Evolutionary conservation across 1,140 invertebrate genomes (phyloP).

Genomic region (Procambarus clarkii): DNA sequence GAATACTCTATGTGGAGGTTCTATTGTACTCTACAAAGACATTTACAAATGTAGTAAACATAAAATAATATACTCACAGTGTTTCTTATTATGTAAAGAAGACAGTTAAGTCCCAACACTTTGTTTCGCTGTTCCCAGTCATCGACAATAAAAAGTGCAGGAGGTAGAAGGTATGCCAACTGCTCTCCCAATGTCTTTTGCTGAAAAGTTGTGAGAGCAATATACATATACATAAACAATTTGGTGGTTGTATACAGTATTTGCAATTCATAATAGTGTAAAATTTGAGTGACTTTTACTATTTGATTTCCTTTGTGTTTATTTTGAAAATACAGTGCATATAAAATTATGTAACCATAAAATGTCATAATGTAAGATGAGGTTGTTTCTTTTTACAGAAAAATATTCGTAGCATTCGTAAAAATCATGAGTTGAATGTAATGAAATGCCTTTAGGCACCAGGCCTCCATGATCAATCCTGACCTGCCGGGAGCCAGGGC

Average conservation of each 20-base stretch:
- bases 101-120: constrained; percentile 19
- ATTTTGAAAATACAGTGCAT: too few species aligned
- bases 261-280: too few species aligned
- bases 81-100: constrained; percentile 40
- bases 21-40: too few species aligned
- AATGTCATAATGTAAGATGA: background rate
- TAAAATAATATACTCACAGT: constrained; percentile 25
- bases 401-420: background rate
- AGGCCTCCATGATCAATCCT: too few species aligned
- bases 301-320: background rate
- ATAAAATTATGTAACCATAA: too few species aligned
- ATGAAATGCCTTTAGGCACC: too few species aligned
- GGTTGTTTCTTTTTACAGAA: background rate
- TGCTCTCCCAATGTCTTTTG: constrained; percentile 8
- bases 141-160: constrained; percentile 60
- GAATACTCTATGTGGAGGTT: too few species aligned
- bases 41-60: too few species aligned
- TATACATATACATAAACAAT: background rate
- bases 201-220: background rate
- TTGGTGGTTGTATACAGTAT: too few species aligned
- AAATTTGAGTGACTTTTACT: background rate
- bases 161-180: constrained; percentile 32
- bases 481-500: too few species aligned
- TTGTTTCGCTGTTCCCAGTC: constrained; percentile 58
- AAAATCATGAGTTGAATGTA: too few species aligned